A percentile compares a stretch with the other conserved stretches of the same genome.
Evolutionary conservation across 2,113 vertebrate genomes (phyloP).

Genomic region (Strix aluco): DNA sequence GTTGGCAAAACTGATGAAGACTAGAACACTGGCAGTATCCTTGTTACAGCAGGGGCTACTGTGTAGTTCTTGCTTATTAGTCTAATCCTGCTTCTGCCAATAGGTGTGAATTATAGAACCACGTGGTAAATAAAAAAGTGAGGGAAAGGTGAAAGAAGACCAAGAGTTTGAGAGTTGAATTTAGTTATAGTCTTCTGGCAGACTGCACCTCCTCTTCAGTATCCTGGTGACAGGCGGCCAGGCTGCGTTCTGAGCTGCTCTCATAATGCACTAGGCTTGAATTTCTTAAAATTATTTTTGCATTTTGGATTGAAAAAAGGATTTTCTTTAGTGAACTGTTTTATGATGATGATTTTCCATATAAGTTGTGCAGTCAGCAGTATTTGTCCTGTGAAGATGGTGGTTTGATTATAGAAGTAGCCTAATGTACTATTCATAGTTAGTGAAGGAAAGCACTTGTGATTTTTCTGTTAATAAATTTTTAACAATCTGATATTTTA

Average conservation of each 20-base stretch:
- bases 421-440: neutral
- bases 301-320: neutral
- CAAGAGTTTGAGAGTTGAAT: neutral
- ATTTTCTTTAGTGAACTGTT: neutral
- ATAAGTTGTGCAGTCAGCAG: neutral
- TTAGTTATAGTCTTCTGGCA: slow-evolving; percentile 53
- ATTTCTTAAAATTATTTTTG: slow-evolving; percentile 12
- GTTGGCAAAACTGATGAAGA: slow-evolving; percentile 13
- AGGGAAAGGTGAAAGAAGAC: neutral
- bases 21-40: neutral
- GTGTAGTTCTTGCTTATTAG: slow-evolving; percentile 62
- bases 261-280: neutral
- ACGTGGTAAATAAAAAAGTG: slow-evolving; percentile 43
- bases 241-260: neutral
- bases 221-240: slow-evolving; percentile 31
- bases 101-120: slow-evolving; percentile 67
- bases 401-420: slow-evolving; percentile 13
- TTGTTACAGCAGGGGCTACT: slow-evolving; percentile 61
- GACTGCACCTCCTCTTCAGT: neutral
- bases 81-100: slow-evolving; percentile 53
- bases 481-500: neutral
- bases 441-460: neutral
- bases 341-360: slow-evolving; percentile 7
- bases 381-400: slow-evolving; percentile 39
- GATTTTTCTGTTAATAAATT: neutral